phyloP scores from a whole-genome alignment of 2,888 invertebrate species.

The Hesperia comma region DNA sequence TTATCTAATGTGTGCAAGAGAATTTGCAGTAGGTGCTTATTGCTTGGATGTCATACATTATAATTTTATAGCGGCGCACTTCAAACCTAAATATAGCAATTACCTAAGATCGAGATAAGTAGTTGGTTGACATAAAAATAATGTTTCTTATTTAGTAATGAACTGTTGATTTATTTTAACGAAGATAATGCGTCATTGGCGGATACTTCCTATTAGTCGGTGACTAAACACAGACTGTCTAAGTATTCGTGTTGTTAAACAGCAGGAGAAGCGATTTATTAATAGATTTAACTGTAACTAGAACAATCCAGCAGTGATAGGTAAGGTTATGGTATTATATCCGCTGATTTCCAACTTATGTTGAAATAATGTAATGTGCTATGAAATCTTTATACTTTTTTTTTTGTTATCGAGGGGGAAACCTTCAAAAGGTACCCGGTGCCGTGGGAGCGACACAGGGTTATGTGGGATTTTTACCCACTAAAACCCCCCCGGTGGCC shows the following conservation, averaged over 20 bases:
- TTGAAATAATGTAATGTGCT: no score
- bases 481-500: no score
- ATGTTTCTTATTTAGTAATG: not conserved
- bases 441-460: no score
- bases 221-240: not conserved
- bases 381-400: no score
- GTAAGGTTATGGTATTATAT: no score
- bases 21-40: not conserved
- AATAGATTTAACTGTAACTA: no score
- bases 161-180: constrained; percentile 3
- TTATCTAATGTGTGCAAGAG: constrained; percentile 5
- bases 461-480: no score
- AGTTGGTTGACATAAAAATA: not conserved
- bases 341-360: no score
- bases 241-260: not conserved
- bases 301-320: no score
- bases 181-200: not conserved
- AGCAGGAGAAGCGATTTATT: not conserved
- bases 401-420: no score
- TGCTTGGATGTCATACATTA: not conserved
- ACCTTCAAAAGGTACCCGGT: no score
- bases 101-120: not conserved
- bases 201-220: no score
- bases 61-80: not conserved
- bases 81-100: constrained; percentile 8